Evolutionary conservation across 2,888 invertebrate species (phyloP), one percentile per base, ranked within the genome.

Genomic region (Crossocerus cetratus): DNA sequence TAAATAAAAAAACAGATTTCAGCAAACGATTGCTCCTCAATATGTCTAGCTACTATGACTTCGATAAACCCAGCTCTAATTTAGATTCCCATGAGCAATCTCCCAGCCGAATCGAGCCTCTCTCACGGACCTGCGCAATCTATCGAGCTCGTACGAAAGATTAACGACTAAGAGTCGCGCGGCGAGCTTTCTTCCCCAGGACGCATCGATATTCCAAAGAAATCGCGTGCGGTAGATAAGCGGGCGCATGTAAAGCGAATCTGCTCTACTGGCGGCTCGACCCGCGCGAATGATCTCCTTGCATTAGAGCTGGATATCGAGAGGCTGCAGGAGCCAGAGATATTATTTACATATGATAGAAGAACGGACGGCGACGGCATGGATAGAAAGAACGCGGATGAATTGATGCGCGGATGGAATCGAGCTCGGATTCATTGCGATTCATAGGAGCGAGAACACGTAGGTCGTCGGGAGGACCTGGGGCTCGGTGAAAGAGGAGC

Each of bases 281-380:
- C 8, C 8, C 5, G 32, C 2, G 63, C 45, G 49, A 45, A 21
- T 21, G 49, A 74, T 57, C 32, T 18, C 21, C 8, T 5, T 42
- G 55, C 32, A 60, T 69, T 66, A 67, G 57, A 68, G 32, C 32
- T 32, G 56, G 49, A 65, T 63, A 57, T 21, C 16, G 22, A 16
- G 23, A 43, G n/a, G 4, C 22, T 59, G 21, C 54, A 13, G 42
- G 49, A 11, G 18, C 55, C 45, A 14, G 45, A 61, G 43, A 64
- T 69, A 67, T 67, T 69, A 72, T 78, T 78, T 78, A 54, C 66
- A 71, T 44, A 64, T 20, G 53, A n/a, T 42, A 20, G 59, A 77
- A 70, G 68, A 57, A 65, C 20, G 63, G 16, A 64, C 55, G 69
- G 54, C 62, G 20, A 45, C 56, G 18, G 22, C 22, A 49, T 23